phyloP scores from a whole-genome alignment of 2,888 invertebrate genomes.

The Harpalus rufipes region DNA sequence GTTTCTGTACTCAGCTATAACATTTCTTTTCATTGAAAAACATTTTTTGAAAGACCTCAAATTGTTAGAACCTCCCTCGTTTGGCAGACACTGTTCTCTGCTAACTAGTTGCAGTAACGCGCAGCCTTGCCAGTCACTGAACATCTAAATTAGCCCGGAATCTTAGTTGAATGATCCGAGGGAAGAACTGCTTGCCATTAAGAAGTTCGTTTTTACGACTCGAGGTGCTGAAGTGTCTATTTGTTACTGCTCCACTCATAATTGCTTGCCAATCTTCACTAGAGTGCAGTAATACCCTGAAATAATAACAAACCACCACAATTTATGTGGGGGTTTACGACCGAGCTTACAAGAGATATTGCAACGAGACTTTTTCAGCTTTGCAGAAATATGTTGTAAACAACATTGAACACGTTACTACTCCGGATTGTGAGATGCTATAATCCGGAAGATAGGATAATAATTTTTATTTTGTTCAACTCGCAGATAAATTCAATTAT shows the following conservation, averaged over 20 bases:
- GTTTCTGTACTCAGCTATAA: too few species aligned
- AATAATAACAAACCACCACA: background rate
- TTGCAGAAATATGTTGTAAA: background rate
- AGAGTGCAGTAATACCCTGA: background rate
- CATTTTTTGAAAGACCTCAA: background rate
- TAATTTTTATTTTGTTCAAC: too few species aligned
- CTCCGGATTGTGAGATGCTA: too few species aligned
- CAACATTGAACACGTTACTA: background rate
- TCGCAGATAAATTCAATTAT: too few species aligned
- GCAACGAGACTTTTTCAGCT: background rate
- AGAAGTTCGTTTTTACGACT: conserved; percentile 56
- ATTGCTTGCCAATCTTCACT: conserved; percentile 27
- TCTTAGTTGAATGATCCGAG: conserved; percentile 55
- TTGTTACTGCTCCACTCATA: conserved; percentile 21
- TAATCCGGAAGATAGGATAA: too few species aligned
- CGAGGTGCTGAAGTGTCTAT: conserved; percentile 38
- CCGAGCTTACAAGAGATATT: background rate
- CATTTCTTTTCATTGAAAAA: too few species aligned
- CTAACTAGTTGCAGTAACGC: conserved; percentile 51
- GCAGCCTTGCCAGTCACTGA: conserved; percentile 35
- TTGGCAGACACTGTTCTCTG: conserved; percentile 23
- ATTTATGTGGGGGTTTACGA: background rate
- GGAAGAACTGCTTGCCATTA: conserved; percentile 45
- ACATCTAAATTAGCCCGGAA: conserved; percentile 61
- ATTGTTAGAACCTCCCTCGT: background rate